Evolutionary conservation across 2,888 invertebrate species (phyloP), one percentile per base, ranked within the genome.

Genomic region (Tanypteryx hageni): DNA sequence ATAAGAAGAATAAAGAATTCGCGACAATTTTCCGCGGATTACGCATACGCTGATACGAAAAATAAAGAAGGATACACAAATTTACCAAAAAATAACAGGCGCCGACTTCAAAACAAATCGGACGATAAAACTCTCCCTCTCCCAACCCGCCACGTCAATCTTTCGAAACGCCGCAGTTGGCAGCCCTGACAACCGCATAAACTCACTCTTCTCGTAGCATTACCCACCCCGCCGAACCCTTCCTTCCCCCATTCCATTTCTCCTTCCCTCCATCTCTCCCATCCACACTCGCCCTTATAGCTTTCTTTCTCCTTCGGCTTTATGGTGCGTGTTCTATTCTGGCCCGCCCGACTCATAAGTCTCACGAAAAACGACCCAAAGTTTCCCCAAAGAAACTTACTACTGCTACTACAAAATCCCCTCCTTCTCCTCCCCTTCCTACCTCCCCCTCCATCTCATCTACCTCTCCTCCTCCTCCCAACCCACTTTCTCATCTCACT

Each of bases 321-420:
- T 86, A 86, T 86, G 86, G 59, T 27, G 89, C 89, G 89, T 68
- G 89, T 64, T 89, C 86, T 86, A 64, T 86, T 27, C 86, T 16
- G 59, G 61, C 86, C 86, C 61, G 61, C 61, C 64, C 89, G 89
- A 89, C 31, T 89, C 89, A 89, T 89, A 89, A 89, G 64, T 44
- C 89, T 89, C 89, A 89, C 89, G 89, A 61, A 89, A 89, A 89
- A 89, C 89, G 89, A 59, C 86, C 86, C 86, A 61, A 44, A 89
- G 89, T 89, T 89, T 89, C 64, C 68, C 89, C 61, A 89, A 86
- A 86, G 86, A 86, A 86, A 89, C 89, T 64, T 68, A 44, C 83
- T 83, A 83, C 83, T 83, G 44, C 44, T 44, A 44, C 44, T 44
- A 57, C n/a, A 83, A n/a, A 44, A n/a, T n/a, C n/a, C n/a, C n/a